Percentiles rank a stretch among this genome's conserved stretches.
Conservation (phyloP, 1,140 invertebrate species). For the Drepana arcuata region DNA sequence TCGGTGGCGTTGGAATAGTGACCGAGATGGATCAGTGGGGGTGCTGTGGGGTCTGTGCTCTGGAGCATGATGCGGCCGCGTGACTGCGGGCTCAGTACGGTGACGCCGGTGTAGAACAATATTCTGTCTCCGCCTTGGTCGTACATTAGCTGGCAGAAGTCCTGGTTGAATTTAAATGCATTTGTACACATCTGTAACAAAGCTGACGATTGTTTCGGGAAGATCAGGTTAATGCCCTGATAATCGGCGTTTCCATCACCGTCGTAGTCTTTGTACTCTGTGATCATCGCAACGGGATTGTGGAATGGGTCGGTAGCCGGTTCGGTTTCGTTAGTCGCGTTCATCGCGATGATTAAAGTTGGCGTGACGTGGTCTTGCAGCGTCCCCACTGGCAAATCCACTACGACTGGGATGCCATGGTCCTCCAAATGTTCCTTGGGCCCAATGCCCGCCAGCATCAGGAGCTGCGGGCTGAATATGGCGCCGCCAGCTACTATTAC, state of each 20-base stretch:
- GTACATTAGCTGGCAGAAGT: slow-evolving; percentile 3
- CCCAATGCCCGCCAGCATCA: slow-evolving; percentile 8
- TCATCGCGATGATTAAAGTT: background rate
- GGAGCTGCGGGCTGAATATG: slow-evolving; percentile 4
- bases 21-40: slow-evolving; percentile 1
- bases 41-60: slow-evolving; percentile 65
- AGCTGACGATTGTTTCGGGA: slow-evolving; percentile 4
- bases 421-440: background rate
- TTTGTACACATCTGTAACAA: slow-evolving; percentile 3
- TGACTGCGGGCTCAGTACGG: slow-evolving; percentile 74
- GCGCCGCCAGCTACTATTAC: slow-evolving; percentile 6
- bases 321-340: background rate
- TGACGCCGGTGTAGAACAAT: slow-evolving; percentile 37
- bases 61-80: slow-evolving; percentile 58
- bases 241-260: slow-evolving; percentile 2
- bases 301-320: background rate
- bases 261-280: background rate
- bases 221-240: slow-evolving; percentile 7
- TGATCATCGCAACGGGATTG: slow-evolving; percentile 3
- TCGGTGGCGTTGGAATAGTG: background rate
- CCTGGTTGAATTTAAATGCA: slow-evolving; percentile 3
- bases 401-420: background rate
- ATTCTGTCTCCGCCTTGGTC: background rate
- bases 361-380: slow-evolving; percentile 4
- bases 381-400: slow-evolving; percentile 8